Evolutionary conservation across 2,797 vertebrate genomes (phyloP).

Genomic region (Cyprinodon diabolis): DNA sequence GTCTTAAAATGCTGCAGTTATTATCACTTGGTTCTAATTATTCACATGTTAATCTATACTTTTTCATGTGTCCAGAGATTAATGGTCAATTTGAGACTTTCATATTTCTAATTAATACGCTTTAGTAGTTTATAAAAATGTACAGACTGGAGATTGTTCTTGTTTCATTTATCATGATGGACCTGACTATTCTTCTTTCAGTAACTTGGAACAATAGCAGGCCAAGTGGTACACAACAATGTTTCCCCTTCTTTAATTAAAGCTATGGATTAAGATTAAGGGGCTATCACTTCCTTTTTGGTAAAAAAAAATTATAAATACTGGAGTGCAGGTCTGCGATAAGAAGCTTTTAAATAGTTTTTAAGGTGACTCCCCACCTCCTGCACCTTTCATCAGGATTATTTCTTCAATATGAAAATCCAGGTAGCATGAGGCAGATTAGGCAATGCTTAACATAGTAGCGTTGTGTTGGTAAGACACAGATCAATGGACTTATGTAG

Average conservation of each 20-base stretch:
- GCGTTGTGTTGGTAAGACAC: constrained; percentile 68
- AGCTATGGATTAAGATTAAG: constrained; percentile 62
- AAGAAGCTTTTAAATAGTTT: constrained; percentile 77
- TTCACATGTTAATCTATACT: neutral
- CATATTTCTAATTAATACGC: neutral
- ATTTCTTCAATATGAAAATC: constrained; percentile 80
- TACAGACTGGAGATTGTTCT: neutral
- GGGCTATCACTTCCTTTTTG: constrained; percentile 67
- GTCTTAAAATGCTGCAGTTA: neutral
- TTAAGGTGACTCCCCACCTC: constrained; percentile 65
- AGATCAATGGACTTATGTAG: constrained; percentile 75
- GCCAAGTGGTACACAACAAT: constrained; percentile 27
- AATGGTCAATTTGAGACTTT: neutral
- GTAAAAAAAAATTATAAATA: constrained; percentile 43
- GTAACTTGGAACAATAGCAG: constrained; percentile 33
- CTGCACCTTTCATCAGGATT: constrained; percentile 67
- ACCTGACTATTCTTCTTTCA: constrained; percentile 30
- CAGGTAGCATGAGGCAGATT: constrained; percentile 80
- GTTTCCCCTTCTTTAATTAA: constrained; percentile 68
- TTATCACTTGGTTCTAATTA: neutral
- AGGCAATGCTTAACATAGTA: constrained; percentile 72
- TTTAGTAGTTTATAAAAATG: neutral
- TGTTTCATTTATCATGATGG: neutral
- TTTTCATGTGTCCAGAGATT: neutral
- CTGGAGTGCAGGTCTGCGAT: constrained; percentile 70